A percentile compares a stretch with the other conserved stretches of the same genome.
phyloP scores from a whole-genome alignment of 2,888 invertebrate genomes.

The Chloroclysta siterata region DNA sequence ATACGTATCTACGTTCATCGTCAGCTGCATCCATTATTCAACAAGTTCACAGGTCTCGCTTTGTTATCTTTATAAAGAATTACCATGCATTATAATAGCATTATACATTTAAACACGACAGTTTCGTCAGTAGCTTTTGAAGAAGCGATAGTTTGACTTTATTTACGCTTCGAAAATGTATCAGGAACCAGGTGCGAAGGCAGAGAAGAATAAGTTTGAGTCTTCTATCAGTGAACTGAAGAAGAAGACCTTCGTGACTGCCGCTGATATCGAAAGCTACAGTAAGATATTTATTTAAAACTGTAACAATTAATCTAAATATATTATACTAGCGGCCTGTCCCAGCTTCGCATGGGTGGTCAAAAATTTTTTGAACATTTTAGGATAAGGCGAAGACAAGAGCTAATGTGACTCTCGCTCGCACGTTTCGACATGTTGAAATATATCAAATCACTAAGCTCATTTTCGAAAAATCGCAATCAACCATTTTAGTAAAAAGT shows the following conservation, averaged over 20 bases:
- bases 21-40: conserved; percentile 70
- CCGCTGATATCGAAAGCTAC: conserved; percentile 67
- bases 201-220: conserved; percentile 73
- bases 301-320: no score
- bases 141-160: conserved; percentile 8
- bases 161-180: conserved; percentile 58
- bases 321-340: no score
- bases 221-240: conserved; percentile 76
- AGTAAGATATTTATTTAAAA: conserved; percentile 53
- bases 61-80: conserved; percentile 62
- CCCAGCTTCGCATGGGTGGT: no score
- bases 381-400: no score
- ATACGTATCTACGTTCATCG: conserved; percentile 36
- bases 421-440: no score
- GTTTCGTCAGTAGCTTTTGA: conserved; percentile 14
- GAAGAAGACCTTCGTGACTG: conserved; percentile 71
- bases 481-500: no score
- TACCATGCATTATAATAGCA: conserved; percentile 40
- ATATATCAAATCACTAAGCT: no score
- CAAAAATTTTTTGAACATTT: no score
- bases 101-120: conserved; percentile 21
- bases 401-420: no score
- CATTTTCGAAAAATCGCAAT: no score
- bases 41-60: conserved; percentile 68
- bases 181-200: conserved; percentile 58